Conservation (phyloP, 2,888 invertebrate species). For the Odontomyia ornata region DNA sequence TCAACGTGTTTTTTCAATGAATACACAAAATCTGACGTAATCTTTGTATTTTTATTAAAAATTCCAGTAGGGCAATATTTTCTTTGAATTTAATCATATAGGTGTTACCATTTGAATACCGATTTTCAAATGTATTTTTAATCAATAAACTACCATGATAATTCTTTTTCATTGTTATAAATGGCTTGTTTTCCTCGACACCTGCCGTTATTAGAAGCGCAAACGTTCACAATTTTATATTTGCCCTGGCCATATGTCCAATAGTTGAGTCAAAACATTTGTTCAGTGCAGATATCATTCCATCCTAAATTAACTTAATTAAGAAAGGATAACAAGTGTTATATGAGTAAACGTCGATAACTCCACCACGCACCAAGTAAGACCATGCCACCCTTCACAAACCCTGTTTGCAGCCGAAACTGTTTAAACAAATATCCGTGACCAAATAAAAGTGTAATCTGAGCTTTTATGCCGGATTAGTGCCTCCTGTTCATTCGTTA, state of each 20-base stretch:
- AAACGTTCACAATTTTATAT: slow-evolving; percentile 12
- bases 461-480: slow-evolving; percentile 53
- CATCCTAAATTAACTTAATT: slow-evolving; percentile 61
- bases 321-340: slow-evolving; percentile 61
- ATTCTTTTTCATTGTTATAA: too few relatives aligned
- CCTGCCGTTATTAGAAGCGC: slow-evolving; percentile 15
- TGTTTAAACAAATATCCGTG: slow-evolving; percentile 49
- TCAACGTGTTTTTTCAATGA: too few relatives aligned
- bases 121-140: too few relatives aligned
- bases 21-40: too few relatives aligned
- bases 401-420: background rate
- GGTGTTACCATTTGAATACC: too few relatives aligned
- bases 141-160: too few relatives aligned
- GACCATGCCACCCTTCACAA: background rate
- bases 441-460: slow-evolving; percentile 53
- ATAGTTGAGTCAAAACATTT: slow-evolving; percentile 16
- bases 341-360: slow-evolving; percentile 38
- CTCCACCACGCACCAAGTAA: background rate
- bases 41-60: too few relatives aligned
- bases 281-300: slow-evolving; percentile 27
- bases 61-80: too few relatives aligned
- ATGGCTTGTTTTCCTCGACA: slow-evolving; percentile 28
- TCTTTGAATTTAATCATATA: too few relatives aligned
- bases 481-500: slow-evolving; percentile 44
- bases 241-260: slow-evolving; percentile 36